phyloP scores from a whole-genome alignment of 1,140 invertebrate genomes.

The Caenorhabditis inopinata region DNA sequence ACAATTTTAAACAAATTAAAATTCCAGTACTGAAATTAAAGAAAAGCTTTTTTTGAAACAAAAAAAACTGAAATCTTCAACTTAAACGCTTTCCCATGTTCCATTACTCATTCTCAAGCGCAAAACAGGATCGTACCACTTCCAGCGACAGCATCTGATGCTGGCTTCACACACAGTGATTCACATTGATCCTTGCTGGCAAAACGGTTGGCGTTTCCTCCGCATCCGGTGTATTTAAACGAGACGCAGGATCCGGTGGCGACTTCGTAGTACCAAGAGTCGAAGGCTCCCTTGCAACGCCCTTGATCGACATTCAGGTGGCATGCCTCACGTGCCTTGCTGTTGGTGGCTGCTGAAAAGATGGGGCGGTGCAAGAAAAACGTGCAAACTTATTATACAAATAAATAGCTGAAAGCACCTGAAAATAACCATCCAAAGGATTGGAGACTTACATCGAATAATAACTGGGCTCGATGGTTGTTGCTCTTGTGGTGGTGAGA shows the following conservation, averaged over 20 bases:
- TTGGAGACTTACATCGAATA: constrained; percentile 40
- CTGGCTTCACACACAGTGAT: constrained; percentile 71
- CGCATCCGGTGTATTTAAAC: constrained; percentile 76
- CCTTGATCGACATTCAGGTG: constrained; percentile 61
- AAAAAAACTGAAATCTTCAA: too few species aligned
- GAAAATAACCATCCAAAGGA: not conserved
- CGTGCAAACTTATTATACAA: not conserved
- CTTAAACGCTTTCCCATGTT: too few species aligned
- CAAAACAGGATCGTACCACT: not conserved
- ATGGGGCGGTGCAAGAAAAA: not conserved
- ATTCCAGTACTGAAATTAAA: too few species aligned
- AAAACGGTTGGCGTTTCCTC: constrained; percentile 84
- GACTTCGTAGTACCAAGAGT: constrained; percentile 78
- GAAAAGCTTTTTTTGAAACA: too few species aligned
- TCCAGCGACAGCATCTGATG: not conserved
- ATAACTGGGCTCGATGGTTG: not conserved
- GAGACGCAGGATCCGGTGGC: constrained; percentile 59
- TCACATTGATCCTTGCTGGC: constrained; percentile 77
- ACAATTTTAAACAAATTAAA: too few species aligned
- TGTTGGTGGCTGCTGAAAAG: constrained; percentile 42
- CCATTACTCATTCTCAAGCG: too few species aligned
- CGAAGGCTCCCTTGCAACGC: constrained; percentile 60
- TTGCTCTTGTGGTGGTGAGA: constrained; percentile 33
- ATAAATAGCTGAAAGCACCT: not conserved
- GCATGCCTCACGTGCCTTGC: constrained; percentile 59